Evolutionary conservation across 2,888 invertebrate species (phyloP).

Genomic region (Cloeon dipterum): DNA sequence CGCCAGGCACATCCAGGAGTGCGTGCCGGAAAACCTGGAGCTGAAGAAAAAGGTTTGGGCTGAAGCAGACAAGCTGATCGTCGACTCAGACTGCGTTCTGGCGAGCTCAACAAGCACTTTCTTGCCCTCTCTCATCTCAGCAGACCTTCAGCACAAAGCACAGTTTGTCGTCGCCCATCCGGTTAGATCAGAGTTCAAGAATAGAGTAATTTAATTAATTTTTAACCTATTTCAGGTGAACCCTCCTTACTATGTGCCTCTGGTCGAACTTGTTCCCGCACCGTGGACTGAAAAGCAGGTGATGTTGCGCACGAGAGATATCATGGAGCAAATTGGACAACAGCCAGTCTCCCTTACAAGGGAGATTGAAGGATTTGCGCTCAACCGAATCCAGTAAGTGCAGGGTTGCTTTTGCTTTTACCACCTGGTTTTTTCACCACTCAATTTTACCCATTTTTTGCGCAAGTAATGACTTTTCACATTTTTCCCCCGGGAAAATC

Average conservation of each 20-base stretch:
- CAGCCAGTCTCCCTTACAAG: constrained; percentile 64
- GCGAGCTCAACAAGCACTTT: constrained; percentile 90
- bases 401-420: too few species aligned
- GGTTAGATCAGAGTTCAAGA: constrained; percentile 20
- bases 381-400: constrained; percentile 76
- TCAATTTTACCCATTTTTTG: too few species aligned
- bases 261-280: constrained; percentile 85
- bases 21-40: constrained; percentile 73
- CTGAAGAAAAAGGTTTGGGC: constrained; percentile 60
- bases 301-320: constrained; percentile 41
- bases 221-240: constrained; percentile 37
- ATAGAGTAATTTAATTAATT: not conserved
- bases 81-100: constrained; percentile 52
- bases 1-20: constrained; percentile 74
- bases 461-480: too few species aligned
- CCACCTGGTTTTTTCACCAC: not conserved
- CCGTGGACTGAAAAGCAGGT: constrained; percentile 74
- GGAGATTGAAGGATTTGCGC: constrained; percentile 79
- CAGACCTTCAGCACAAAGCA: constrained; percentile 44
- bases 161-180: constrained; percentile 76
- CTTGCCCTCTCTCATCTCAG: constrained; percentile 67
- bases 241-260: constrained; percentile 86
- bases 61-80: constrained; percentile 45
- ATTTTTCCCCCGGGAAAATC: too few species aligned
- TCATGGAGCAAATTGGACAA: constrained; percentile 79